Evolutionary conservation across 64 coral and sea anemone species (phyloP).

Genomic region (Anthopleura sola): DNA sequence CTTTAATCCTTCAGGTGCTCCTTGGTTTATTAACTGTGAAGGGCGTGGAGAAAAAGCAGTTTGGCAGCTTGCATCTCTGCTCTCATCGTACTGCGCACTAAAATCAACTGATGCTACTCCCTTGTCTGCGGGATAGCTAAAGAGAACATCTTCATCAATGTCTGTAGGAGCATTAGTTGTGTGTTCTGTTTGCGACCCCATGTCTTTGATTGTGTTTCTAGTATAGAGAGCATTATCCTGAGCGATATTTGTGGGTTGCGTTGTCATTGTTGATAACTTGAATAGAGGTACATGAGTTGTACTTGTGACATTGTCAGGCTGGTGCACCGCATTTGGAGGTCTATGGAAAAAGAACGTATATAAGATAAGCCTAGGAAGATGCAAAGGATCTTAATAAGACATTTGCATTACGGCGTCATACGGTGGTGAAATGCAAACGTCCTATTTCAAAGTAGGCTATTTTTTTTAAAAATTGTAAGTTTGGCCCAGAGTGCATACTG

Average conservation of each 20-base stretch:
- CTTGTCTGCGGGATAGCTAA: neutral
- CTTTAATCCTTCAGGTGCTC: neutral
- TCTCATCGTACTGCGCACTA: slow-evolving; percentile 17
- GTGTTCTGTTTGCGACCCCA: neutral
- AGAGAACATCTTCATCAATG: neutral
- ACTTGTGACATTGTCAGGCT: neutral
- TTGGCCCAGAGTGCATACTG: too few species aligned
- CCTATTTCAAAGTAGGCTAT: too few species aligned
- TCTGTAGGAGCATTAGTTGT: neutral
- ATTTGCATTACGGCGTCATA: too few species aligned
- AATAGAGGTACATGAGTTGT: neutral
- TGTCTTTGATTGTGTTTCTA: neutral
- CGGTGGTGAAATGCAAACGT: too few species aligned
- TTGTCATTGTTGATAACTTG: neutral
- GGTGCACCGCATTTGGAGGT: neutral
- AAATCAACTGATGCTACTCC: neutral
- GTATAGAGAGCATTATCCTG: neutral
- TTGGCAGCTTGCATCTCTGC: slow-evolving; percentile 11
- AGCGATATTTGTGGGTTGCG: neutral
- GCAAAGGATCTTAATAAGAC: too few species aligned
- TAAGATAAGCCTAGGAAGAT: neutral
- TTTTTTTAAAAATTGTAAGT: too few species aligned
- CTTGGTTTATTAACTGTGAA: neutral
- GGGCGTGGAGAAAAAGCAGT: neutral
- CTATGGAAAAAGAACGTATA: neutral